Evolutionary conservation across 2,113 vertebrate genomes (phyloP).

Genomic region (Ammodytes marinus): DNA sequence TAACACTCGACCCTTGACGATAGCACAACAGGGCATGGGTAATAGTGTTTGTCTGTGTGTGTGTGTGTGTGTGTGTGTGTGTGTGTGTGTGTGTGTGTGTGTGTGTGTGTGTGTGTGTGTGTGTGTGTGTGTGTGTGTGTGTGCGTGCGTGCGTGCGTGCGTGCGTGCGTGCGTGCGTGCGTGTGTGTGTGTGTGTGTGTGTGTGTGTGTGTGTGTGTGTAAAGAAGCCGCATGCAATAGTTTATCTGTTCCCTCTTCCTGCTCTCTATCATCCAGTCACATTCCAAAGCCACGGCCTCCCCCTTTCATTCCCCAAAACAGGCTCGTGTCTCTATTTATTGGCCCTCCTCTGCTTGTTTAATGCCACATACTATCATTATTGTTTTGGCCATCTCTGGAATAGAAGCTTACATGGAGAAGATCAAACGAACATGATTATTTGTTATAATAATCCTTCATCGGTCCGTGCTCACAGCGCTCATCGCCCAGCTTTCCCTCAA

Average conservation of each 20-base stretch:
- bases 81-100: slow-evolving; percentile 8
- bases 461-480: background rate
- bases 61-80: slow-evolving; percentile 9
- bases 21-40: slow-evolving; percentile 57
- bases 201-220: slow-evolving; percentile 17
- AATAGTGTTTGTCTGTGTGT: slow-evolving; percentile 31
- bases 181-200: slow-evolving; percentile 27
- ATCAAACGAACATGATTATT: slow-evolving; percentile 2
- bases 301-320: slow-evolving; percentile 22
- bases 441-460: background rate
- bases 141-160: background rate
- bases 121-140: slow-evolving; percentile 30
- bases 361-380: background rate
- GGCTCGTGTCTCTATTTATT: slow-evolving; percentile 28
- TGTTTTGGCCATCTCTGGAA: slow-evolving; percentile 5
- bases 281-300: slow-evolving; percentile 75
- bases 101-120: too few species aligned
- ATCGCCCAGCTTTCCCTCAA: slow-evolving; percentile 11
- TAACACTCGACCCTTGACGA: slow-evolving; percentile 75
- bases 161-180: slow-evolving; percentile 19
- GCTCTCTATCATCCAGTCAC: slow-evolving; percentile 73
- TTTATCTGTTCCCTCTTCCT: slow-evolving; percentile 77
- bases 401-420: background rate
- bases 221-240: slow-evolving; percentile 33
- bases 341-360: slow-evolving; percentile 17